phyloP scores from a whole-genome alignment of 2,113 vertebrate species.

The Microtus oregoni region DNA sequence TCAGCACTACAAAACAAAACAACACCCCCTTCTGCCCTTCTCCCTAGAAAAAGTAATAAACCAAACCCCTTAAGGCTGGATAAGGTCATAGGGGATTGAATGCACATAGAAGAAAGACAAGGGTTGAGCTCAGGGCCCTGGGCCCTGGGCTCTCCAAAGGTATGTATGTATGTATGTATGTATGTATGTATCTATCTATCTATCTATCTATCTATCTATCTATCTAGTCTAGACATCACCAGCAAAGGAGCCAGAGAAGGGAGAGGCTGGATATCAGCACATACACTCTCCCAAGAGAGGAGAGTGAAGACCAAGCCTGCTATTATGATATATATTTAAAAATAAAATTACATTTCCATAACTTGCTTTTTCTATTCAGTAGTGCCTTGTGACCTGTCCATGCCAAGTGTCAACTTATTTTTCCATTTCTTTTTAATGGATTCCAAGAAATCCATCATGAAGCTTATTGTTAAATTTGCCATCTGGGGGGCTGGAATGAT shows the following conservation, averaged over 20 bases:
- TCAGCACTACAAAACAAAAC: not conserved
- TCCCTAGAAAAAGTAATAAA: not conserved
- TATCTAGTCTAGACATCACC: too few relatives aligned
- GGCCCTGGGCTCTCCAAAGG: not conserved
- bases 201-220: too few relatives aligned
- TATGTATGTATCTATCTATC: not conserved
- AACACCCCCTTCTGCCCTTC: too few relatives aligned
- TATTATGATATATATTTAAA: not conserved
- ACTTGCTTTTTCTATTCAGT: not conserved
- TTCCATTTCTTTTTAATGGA: not conserved
- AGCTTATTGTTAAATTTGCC: too few relatives aligned
- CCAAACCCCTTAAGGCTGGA: not conserved
- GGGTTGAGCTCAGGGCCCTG: too few relatives aligned
- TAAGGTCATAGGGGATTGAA: too few relatives aligned
- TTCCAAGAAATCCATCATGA: too few relatives aligned
- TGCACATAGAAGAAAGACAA: not conserved
- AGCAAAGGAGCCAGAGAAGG: not conserved
- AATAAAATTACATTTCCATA: too few relatives aligned
- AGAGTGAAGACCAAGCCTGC: not conserved
- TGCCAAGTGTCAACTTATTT: not conserved
- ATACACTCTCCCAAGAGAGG: accelerated
- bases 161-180: too few relatives aligned
- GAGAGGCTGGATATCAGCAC: not conserved
- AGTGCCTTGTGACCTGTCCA: not conserved
- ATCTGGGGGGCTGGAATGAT: not conserved